Base-by-base conservation (phyloP, 2,797 vertebrate genomes). In the Poecilia picta region DNA sequence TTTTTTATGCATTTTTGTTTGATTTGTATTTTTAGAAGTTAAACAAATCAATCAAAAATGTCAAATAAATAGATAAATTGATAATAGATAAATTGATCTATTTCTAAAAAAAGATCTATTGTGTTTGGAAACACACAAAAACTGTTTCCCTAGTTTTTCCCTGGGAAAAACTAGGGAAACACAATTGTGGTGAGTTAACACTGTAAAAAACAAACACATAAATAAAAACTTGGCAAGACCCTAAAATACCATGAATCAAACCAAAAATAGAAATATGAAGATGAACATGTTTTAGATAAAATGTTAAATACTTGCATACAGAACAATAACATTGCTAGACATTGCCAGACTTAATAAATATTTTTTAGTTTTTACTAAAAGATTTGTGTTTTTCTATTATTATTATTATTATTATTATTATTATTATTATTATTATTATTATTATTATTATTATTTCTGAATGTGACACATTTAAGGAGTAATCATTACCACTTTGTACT, bases 401-500 rank as follows among this genome's bases (percentile, higher is more conserved):
- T 25, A 25, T 25, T 53, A 53, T 53, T 53, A 53, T 53, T 53
- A 53, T 53, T 53, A 53, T 53, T 53, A 57, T 57, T 57, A 57
- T 57, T 57, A 57, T 57, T 57, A 57, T 28, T 57, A 28, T 57
- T 59, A 59, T 28, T 59, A 59, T 28, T 59, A 59, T 13, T 59
- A 59, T 28, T 59, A 57, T 59, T 28, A 31, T 59, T 31, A 12
- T 55, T 11, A n/a, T n/a, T 25, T 53, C 25, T 57, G 53, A 57
- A 57, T 57, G 25, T 57, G 25, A 28, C 11, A 25, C 51, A 43
- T 23, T 71, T n/a, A 7, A 41, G 25, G 25, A 71, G 33, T 0
- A n/a, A 13, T 71, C 41, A 13, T 25, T 23, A 33, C 15, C 57
- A 87, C 66, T 64, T 81, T 73, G 70, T 73, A 73, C 36, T 20